phyloP scores from a whole-genome alignment of 2,797 vertebrate genomes.

The Xiphophorus birchmanni region DNA sequence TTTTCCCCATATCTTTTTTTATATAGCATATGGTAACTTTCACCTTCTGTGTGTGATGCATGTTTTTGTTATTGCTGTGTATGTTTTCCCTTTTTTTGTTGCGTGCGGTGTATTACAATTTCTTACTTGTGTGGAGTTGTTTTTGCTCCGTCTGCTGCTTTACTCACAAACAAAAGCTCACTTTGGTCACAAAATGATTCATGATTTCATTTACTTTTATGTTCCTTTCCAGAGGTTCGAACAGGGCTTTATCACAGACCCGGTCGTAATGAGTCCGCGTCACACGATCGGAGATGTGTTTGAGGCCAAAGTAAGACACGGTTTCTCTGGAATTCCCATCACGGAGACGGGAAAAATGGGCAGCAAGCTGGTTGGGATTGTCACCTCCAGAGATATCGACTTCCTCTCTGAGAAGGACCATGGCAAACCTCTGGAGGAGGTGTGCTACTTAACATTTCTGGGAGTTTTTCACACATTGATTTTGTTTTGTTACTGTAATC shows the following conservation, averaged over 20 bases:
- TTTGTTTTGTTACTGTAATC: neutral
- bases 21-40: slow-evolving; percentile 51
- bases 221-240: slow-evolving; percentile 86
- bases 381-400: slow-evolving; percentile 93
- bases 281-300: slow-evolving; percentile 90
- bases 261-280: slow-evolving; percentile 88
- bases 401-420: slow-evolving; percentile 92
- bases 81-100: neutral
- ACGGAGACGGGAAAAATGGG: slow-evolving; percentile 93
- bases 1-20: slow-evolving; percentile 26
- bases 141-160: slow-evolving; percentile 12
- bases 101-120: neutral
- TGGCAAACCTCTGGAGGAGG: slow-evolving; percentile 84
- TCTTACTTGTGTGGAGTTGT: slow-evolving; percentile 8
- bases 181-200: too few species aligned
- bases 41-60: slow-evolving; percentile 4
- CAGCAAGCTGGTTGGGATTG: slow-evolving; percentile 91
- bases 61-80: neutral
- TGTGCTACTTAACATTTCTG: slow-evolving; percentile 45
- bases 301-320: slow-evolving; percentile 90
- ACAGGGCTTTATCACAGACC: slow-evolving; percentile 94
- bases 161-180: neutral
- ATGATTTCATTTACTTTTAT: neutral
- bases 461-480: neutral
- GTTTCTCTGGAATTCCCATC: slow-evolving; percentile 92